Evolutionary conservation across 30 jellyfish, hydroid and myxozoan genomes (phyloP), one percentile per base, ranked within the genome.

Genomic region (Aurelia aurita complex sp. Pacific): DNA sequence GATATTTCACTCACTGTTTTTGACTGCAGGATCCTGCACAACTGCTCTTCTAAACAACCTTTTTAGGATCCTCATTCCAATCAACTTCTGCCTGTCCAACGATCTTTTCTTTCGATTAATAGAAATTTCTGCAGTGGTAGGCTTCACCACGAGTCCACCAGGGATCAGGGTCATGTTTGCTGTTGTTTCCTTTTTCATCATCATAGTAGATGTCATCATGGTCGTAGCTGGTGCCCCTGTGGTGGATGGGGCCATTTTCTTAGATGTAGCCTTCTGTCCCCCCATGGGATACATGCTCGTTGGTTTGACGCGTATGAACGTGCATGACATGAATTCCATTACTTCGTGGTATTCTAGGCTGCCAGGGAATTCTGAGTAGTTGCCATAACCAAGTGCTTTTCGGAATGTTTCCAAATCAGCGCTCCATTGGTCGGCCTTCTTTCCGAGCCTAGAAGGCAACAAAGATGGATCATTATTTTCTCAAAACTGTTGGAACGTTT

Each of bases 311-410:
- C 11, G 36, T 23, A 61, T 93, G 66, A 94, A 94, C 1, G 73
- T 42, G 82, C 99, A 94, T 35, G 91, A 79, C 65, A 69, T 54
- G 75, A 94, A 94, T 71, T 76, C 91, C 34, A 52, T 46, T 2
- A 85, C 96, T 55, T 29, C 85, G 63, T 94, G 85, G 67, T 78
- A 77, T 42, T 91, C 97, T 5, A 75, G 64, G 64, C 79, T 92
- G 13, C 97, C 99, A 7, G 76, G 85, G 59, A 52, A 75, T 38
- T 55, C 78, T 2, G 96, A 96, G 51, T 87, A 85, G 73, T 64
- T 67, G 32, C 97, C 97, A 65, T 82, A 88, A 1, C 99, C 99
- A 19, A 81, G 60, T 3, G 99, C 97, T 73, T 94, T 94, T 51
- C 91, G 86, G 76, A 88, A 57, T 17, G 96, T 81, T 71, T 87